These are phyloP conservation scores for Drosophila bipectinata DNA, from an alignment of 1,140 invertebrate species.

Conservation along the genomic window DNA sequence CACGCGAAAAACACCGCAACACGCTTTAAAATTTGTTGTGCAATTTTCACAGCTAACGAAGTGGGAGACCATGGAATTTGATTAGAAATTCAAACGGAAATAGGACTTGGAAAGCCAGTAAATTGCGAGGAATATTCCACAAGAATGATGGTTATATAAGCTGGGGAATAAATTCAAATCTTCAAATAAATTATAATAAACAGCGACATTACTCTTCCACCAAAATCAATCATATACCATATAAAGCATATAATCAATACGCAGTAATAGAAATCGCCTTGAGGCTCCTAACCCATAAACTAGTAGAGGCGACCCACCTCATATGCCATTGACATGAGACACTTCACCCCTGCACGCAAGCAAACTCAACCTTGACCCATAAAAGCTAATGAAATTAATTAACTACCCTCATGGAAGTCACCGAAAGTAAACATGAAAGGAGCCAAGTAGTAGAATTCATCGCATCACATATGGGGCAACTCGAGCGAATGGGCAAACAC, in stretches of 20 bases:
- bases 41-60: conserved; percentile 45
- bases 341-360: conserved; percentile 1
- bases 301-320: conserved; percentile 1
- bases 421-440: conserved; percentile 8
- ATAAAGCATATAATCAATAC: background rate
- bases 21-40: conserved; percentile 40
- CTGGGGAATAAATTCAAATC: background rate
- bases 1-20: conserved; percentile 35
- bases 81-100: conserved; percentile 30
- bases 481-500: conserved; percentile 14
- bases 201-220: background rate
- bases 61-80: conserved; percentile 21
- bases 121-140: conserved; percentile 13
- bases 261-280: conserved; percentile 2
- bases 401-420: conserved; percentile 27
- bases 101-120: conserved; percentile 8
- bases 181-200: background rate
- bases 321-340: conserved; percentile 23
- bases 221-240: background rate
- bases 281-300: conserved; percentile 9
- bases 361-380: conserved; percentile 52
- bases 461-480: background rate
- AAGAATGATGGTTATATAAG: conserved; percentile 7
- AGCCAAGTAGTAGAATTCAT: conserved; percentile 8
- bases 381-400: conserved; percentile 61